These are phyloP conservation scores for Polypterus senegalus DNA, from an alignment of 2,113 vertebrate genomes.

Conservation along the genomic window DNA sequence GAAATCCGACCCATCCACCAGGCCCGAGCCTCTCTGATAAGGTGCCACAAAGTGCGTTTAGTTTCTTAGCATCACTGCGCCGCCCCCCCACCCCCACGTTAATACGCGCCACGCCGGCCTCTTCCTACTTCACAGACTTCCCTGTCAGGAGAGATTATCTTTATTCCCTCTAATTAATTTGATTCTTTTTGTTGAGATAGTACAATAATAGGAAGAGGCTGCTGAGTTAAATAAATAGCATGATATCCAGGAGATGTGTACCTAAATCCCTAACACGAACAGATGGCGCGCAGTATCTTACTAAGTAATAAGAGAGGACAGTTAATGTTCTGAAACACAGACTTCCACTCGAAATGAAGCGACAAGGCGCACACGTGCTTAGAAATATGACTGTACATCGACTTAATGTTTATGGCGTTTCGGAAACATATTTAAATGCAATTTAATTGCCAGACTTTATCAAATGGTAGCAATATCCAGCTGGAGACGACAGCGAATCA, in stretches of 20 bases:
- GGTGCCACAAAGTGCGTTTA: no score
- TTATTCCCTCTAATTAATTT: constrained; percentile 74
- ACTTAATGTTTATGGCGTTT: constrained; percentile 16
- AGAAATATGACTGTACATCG: constrained; percentile 12
- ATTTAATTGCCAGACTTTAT: constrained; percentile 19
- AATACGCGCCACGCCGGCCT: constrained; percentile 30
- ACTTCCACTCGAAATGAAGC: constrained; percentile 34
- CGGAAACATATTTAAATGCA: constrained; percentile 5
- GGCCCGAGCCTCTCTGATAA: no score
- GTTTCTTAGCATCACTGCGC: no score
- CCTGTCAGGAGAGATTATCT: constrained; percentile 60
- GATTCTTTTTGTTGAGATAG: constrained; percentile 41
- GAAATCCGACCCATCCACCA: no score
- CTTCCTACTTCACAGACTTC: constrained; percentile 36
- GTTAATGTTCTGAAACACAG: constrained; percentile 69
- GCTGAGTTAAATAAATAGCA: constrained; percentile 71
- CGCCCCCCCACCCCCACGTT: constrained; percentile 37
- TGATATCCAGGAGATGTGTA: constrained; percentile 56
- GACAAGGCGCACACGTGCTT: constrained; percentile 28
- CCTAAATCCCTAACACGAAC: constrained; percentile 59
- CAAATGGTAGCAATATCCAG: constrained; percentile 19
- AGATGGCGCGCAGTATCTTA: constrained; percentile 67
- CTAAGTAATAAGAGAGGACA: constrained; percentile 68
- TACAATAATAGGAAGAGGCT: constrained; percentile 55
- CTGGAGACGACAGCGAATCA: constrained; percentile 6